Evolutionary conservation across 2,113 vertebrate species (phyloP).

Genomic region (Alethe diademata): DNA sequence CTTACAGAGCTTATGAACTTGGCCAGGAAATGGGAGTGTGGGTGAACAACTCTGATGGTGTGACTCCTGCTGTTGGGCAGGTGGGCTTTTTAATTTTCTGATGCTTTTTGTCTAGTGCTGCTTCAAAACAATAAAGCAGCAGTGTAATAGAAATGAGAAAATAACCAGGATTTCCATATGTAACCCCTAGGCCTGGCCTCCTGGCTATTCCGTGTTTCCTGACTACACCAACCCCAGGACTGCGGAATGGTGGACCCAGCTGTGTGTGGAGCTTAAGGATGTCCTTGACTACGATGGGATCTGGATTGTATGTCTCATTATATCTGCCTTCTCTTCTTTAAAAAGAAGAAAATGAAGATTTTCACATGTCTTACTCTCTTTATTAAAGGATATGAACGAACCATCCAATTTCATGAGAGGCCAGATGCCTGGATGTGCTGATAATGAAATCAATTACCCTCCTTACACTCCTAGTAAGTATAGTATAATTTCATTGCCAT

Average conservation of each 20-base stretch:
- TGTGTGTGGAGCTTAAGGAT: slow-evolving; percentile 76
- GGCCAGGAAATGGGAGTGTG: slow-evolving; percentile 78
- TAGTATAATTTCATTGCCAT: slow-evolving; percentile 26
- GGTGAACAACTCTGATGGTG: slow-evolving; percentile 80
- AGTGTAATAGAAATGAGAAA: neutral
- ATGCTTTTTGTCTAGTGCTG: neutral
- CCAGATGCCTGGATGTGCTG: slow-evolving; percentile 76
- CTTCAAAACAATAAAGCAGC: neutral
- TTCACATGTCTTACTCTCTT: neutral
- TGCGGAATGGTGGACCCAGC: slow-evolving; percentile 82
- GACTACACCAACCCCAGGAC: slow-evolving; percentile 82
- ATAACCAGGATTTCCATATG: neutral
- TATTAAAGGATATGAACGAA: slow-evolving; percentile 88
- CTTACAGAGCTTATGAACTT: slow-evolving; percentile 78
- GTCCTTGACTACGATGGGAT: slow-evolving; percentile 86
- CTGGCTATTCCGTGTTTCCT: slow-evolving; percentile 80
- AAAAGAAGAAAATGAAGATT: neutral
- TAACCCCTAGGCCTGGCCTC: slow-evolving; percentile 77
- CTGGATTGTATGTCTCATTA: slow-evolving; percentile 82
- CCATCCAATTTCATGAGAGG: slow-evolving; percentile 80
- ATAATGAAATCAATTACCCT: slow-evolving; percentile 82
- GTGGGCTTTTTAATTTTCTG: slow-evolving; percentile 49
- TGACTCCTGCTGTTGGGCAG: slow-evolving; percentile 79
- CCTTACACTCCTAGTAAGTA: slow-evolving; percentile 83
- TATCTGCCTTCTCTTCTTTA: neutral